Base-by-base conservation (phyloP, 2,888 invertebrate species). In the Platycheirus albimanus region DNA sequence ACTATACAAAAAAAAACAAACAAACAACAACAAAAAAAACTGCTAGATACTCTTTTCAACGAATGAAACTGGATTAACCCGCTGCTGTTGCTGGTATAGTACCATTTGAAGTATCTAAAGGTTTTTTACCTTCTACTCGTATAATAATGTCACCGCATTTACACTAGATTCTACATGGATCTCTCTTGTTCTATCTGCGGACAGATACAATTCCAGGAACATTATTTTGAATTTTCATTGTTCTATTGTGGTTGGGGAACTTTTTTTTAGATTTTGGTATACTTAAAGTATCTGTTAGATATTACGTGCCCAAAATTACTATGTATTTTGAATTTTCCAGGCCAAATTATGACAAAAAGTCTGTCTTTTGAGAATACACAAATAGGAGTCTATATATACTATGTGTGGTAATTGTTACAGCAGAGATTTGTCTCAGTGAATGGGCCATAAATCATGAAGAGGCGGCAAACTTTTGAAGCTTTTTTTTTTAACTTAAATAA, bases 161-260 rank as follows among this genome's bases (percentile, higher is more conserved):
- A 83, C 81, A 72, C 81, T 58, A 72, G 77, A 47, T 71, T 43
- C 69, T 64, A 74, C 64, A 74, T 63, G 67, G 61, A 54, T 41
- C 24, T 54, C 30, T 66, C 13, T n/a, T 58, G 41, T 41, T 28
- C 41, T 20, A 1, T 20, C 7, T 33, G 33, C 15, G 28, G 30
- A 43, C 47, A 17, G 7, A 54, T 45, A 52, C 45, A 28, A 51
- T 81, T 83, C 72, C n/a, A 54, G 61, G 72, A 77, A 77, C 52
- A 77, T 83, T 83, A 83, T 83, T 83, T 45, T 69, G 71, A 66
- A 72, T 77, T 83, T 72, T 77, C 67, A 83, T 83, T 83, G 81
- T 83, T 72, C 63, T 52, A 45, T 54, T 43, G 52, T 56, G 24
- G 49, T 41, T 38, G 36, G 6, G 36, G 49, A 20, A 36, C 15